phyloP scores from a whole-genome alignment of 2,888 invertebrate genomes.

The Camptogramma bilineatum region DNA sequence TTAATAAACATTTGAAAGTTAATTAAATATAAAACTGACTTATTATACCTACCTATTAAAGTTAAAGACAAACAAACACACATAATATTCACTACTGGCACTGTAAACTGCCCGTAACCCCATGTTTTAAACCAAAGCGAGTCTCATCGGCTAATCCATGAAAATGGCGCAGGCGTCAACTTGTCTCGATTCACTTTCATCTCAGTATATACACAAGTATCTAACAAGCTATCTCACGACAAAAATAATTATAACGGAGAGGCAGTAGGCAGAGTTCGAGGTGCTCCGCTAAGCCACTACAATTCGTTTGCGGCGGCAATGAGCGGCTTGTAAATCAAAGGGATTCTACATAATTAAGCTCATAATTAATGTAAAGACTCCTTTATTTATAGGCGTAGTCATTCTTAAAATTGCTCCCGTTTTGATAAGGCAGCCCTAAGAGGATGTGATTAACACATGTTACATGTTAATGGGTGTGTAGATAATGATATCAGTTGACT shows the following conservation, averaged over 20 bases:
- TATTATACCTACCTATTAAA: neutral
- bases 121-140: conserved; percentile 44
- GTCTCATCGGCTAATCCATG: conserved; percentile 71
- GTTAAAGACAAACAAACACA: neutral
- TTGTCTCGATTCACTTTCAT: conserved; percentile 80
- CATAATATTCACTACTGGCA: neutral
- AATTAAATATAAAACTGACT: neutral
- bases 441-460: conserved; percentile 79
- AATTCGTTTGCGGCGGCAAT: conserved; percentile 83
- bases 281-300: conserved; percentile 81
- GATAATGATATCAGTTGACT: conserved; percentile 63
- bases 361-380: conserved; percentile 84
- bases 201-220: conserved; percentile 64
- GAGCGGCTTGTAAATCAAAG: conserved; percentile 85
- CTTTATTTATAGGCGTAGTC: conserved; percentile 81
- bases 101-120: conserved; percentile 23
- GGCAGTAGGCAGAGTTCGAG: conserved; percentile 69
- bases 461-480: conserved; percentile 68
- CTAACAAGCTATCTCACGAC: conserved; percentile 64
- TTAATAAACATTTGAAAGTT: too few species aligned
- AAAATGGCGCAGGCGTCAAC: conserved; percentile 71
- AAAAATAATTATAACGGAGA: conserved; percentile 81
- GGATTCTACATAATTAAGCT: conserved; percentile 84
- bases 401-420: conserved; percentile 82
- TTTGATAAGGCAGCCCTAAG: conserved; percentile 73